Evolutionary conservation across 2,797 vertebrate species (phyloP).

Genomic region (Helarctos malayanus): DNA sequence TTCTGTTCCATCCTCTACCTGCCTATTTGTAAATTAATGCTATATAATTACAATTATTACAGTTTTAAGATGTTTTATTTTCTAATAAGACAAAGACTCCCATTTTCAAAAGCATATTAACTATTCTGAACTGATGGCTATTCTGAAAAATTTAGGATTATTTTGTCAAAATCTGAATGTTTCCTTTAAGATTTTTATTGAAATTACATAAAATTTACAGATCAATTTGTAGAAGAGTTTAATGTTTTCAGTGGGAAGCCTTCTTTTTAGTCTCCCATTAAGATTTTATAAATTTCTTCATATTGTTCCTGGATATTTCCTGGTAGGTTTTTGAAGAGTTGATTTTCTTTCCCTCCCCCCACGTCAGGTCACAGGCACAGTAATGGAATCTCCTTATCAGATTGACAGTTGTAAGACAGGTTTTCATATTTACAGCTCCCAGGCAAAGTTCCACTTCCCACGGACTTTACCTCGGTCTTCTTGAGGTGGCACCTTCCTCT

Average conservation of each 20-base stretch:
- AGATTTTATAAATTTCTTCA: not conserved
- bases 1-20: not conserved
- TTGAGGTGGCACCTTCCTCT: not conserved
- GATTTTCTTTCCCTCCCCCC: not conserved
- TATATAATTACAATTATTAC: not conserved
- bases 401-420: constrained; percentile 1
- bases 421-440: not conserved
- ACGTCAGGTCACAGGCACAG: not conserved
- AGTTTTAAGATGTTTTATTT: constrained; percentile 56
- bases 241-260: not conserved
- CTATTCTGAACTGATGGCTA: not conserved
- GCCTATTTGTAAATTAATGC: not conserved
- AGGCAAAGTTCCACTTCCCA: constrained; percentile 27
- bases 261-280: not conserved
- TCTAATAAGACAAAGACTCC: not conserved
- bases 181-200: not conserved
- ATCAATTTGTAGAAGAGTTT: not conserved
- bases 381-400: constrained; percentile 50
- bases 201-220: not conserved
- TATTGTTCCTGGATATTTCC: not conserved
- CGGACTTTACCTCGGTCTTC: not conserved
- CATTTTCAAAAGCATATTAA: not conserved
- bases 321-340: not conserved
- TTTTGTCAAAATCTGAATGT: constrained; percentile 33
- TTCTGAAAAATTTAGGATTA: constrained; percentile 43